These are phyloP conservation scores for Gasterosteus nipponicus DNA, from an alignment of 2,113 vertebrate genomes.

Conservation along the genomic window DNA sequence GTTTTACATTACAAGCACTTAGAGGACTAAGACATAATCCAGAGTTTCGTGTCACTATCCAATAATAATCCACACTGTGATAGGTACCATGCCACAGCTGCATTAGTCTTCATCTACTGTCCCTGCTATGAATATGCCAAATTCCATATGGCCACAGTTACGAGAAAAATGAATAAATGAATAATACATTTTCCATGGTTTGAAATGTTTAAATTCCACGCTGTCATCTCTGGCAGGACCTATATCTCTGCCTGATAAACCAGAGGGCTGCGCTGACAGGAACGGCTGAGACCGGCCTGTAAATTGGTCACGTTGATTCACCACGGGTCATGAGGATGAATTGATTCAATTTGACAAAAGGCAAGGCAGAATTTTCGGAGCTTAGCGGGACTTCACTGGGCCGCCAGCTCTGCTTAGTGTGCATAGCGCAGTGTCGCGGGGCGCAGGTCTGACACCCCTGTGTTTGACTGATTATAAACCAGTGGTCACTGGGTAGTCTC, in stretches of 20 bases:
- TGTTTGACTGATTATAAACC: conserved; percentile 85
- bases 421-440: conserved; percentile 48
- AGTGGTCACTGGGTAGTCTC: conserved; percentile 79
- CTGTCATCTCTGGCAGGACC: conserved; percentile 56
- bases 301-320: conserved; percentile 68
- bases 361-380: conserved; percentile 41
- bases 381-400: conserved; percentile 29
- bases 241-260: conserved; percentile 60
- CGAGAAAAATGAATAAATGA: conserved; percentile 61
- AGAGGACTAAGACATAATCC: conserved; percentile 20
- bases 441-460: conserved; percentile 62
- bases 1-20: conserved; percentile 30
- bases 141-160: conserved; percentile 51
- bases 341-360: conserved; percentile 56
- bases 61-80: conserved; percentile 45
- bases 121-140: conserved; percentile 51
- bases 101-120: conserved; percentile 38
- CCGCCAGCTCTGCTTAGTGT: conserved; percentile 43
- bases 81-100: conserved; percentile 51
- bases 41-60: conserved; percentile 33
- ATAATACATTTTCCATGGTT: conserved; percentile 54
- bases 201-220: conserved; percentile 77
- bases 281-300: conserved; percentile 36
- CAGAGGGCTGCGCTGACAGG: conserved; percentile 57
- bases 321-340: conserved; percentile 66